These are phyloP conservation scores for Nibea coibor DNA, from an alignment of 2,113 vertebrate species.

Conservation along the genomic window DNA sequence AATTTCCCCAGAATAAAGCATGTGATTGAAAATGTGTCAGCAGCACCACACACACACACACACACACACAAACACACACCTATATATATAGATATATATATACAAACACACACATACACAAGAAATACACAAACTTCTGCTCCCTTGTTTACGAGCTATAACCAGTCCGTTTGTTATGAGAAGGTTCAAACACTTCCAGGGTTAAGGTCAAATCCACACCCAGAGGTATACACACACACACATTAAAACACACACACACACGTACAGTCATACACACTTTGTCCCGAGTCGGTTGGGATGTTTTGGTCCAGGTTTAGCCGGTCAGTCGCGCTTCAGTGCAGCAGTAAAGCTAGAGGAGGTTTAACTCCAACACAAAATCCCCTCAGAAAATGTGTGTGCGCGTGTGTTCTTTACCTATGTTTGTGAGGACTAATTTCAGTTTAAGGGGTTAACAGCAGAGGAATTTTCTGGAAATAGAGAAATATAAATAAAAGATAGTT, in stretches of 20 bases:
- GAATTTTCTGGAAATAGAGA: not conserved
- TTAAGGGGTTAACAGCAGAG: not conserved
- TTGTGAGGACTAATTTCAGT: not conserved
- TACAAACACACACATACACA: conserved; percentile 18
- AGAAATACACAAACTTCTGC: not conserved
- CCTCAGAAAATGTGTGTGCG: not conserved
- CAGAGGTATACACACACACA: conserved; percentile 11
- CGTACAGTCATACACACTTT: not conserved
- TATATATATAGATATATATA: not conserved
- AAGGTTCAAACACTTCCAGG: conserved; percentile 58
- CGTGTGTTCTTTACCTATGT: not conserved
- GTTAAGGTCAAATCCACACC: conserved; percentile 35
- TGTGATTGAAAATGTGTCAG: conserved; percentile 76
- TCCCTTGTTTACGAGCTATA: conserved; percentile 32
- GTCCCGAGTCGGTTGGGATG: conserved; percentile 17
- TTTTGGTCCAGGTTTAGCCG: conserved; percentile 45
- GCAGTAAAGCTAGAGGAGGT: conserved; percentile 45
- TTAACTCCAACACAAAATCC: conserved; percentile 26
- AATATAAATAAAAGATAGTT: not conserved
- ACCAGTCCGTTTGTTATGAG: conserved; percentile 40
- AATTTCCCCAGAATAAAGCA: conserved; percentile 69
- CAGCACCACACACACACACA: conserved; percentile 29
- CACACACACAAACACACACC: too few relatives aligned
- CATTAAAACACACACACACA: not conserved
- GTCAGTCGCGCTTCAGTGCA: conserved; percentile 36